Evolutionary conservation across 2,888 invertebrate genomes (phyloP).

Genomic region (Eustalomyia histrio): DNA sequence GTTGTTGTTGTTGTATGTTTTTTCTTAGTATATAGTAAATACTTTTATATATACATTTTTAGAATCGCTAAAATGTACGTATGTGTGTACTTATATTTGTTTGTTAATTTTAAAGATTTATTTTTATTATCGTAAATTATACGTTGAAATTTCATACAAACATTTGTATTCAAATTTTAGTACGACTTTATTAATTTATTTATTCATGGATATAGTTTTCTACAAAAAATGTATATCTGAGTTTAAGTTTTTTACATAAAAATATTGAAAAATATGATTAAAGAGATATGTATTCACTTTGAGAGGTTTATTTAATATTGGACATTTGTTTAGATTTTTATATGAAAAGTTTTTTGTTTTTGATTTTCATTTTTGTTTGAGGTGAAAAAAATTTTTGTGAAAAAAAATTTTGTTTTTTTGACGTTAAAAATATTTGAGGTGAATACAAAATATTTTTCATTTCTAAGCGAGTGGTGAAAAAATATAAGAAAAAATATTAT

Average conservation of each 20-base stretch:
- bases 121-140: background rate
- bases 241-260: conserved; percentile 1
- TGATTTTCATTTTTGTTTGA: background rate
- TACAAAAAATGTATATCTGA: background rate
- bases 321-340: conserved; percentile 35
- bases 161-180: background rate
- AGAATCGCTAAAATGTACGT: background rate
- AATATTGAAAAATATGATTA: no score
- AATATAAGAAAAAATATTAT: no score
- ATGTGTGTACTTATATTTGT: background rate
- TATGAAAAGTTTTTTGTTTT: background rate
- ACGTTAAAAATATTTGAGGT: no score
- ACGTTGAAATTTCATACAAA: background rate
- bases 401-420: no score
- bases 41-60: background rate
- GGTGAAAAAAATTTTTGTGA: no score
- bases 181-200: background rate
- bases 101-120: background rate
- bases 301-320: background rate
- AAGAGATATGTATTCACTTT: background rate
- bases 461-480: no score
- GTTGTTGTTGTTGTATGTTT: background rate
- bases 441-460: no score
- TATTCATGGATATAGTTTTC: background rate
- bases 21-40: background rate